Conservation (phyloP, 2,888 invertebrate genomes). For the Drosophila pseudotakahashii region DNA sequence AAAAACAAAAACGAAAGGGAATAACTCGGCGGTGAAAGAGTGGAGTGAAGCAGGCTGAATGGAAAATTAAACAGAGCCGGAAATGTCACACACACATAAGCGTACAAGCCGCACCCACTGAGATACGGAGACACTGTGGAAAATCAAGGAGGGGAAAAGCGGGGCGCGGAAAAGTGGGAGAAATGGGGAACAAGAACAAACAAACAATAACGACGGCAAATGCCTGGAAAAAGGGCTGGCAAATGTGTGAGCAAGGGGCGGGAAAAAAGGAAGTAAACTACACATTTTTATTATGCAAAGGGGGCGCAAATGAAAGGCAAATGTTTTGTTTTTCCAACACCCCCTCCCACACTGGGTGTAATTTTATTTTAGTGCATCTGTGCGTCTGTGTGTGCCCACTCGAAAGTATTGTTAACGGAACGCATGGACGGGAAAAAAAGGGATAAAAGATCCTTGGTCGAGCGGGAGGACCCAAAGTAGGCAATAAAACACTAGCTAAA, state of each 20-base stretch:
- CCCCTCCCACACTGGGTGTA: conserved; percentile 23
- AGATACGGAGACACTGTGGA: conserved; percentile 16
- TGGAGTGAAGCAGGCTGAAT: conserved; percentile 53
- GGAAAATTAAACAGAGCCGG: conserved; percentile 76
- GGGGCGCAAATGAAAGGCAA: conserved; percentile 78
- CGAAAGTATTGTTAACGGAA: conserved; percentile 73
- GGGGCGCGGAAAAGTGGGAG: too few relatives aligned
- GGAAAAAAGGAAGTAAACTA: conserved; percentile 64
- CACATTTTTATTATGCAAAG: conserved; percentile 79
- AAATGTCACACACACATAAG: conserved; percentile 70
- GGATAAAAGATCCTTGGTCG: conserved; percentile 13
- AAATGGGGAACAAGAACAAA: conserved; percentile 64
- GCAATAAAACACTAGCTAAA: conserved; percentile 75
- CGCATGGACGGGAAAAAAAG: conserved; percentile 28
- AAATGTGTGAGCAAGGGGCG: conserved; percentile 20
- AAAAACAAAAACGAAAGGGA: conserved; percentile 38
- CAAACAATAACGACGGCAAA: conserved; percentile 72
- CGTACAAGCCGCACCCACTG: conserved; percentile 61
- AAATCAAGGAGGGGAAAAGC: not conserved
- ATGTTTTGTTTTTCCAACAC: conserved; percentile 69
- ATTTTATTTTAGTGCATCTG: conserved; percentile 38
- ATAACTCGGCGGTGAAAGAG: conserved; percentile 41
- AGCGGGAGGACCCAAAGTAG: conserved; percentile 60
- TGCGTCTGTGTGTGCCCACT: conserved; percentile 63
- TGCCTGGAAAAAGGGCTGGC: conserved; percentile 72